Percentiles rank a stretch among this genome's conserved stretches.
These are phyloP conservation scores for Sinella curviseta DNA, from an alignment of 1,140 invertebrate genomes.

Conservation along the genomic window DNA sequence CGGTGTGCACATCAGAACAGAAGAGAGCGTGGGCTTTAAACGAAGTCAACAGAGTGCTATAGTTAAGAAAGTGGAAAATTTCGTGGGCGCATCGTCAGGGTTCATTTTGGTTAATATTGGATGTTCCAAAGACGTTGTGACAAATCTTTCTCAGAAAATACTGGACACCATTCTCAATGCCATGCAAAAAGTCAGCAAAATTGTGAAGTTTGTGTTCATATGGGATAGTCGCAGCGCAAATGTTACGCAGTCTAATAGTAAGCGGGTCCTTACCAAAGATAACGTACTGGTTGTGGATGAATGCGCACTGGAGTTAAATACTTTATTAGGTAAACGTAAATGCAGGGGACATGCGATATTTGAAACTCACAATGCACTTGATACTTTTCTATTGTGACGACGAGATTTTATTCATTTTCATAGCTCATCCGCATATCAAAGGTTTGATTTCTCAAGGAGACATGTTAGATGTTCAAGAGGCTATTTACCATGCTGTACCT, in stretches of 20 bases:
- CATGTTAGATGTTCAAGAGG: conserved; percentile 56
- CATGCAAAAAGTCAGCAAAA: neutral
- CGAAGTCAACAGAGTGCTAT: neutral
- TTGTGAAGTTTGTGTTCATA: neutral
- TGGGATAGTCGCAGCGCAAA: neutral
- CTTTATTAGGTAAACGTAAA: neutral
- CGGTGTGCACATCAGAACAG: neutral
- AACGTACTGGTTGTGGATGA: neutral
- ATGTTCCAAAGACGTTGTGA: neutral
- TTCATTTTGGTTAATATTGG: conserved; percentile 26
- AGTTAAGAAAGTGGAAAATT: neutral
- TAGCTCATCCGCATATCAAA: conserved; percentile 55
- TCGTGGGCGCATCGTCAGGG: neutral
- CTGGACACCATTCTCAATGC: neutral
- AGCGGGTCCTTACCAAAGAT: too few relatives aligned
- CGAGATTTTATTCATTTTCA: neutral
- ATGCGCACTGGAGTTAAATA: neutral
- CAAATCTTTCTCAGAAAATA: neutral
- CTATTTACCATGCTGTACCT: conserved; percentile 56
- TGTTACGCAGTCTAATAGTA: neutral
- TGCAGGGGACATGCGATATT: too few relatives aligned
- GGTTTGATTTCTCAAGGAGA: conserved; percentile 61
- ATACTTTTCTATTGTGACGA: too few relatives aligned
- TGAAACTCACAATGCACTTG: too few relatives aligned
- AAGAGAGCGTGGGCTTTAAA: neutral